phyloP scores from a whole-genome alignment of 2,113 vertebrate genomes.

The Eulacestoma nigropectus region DNA sequence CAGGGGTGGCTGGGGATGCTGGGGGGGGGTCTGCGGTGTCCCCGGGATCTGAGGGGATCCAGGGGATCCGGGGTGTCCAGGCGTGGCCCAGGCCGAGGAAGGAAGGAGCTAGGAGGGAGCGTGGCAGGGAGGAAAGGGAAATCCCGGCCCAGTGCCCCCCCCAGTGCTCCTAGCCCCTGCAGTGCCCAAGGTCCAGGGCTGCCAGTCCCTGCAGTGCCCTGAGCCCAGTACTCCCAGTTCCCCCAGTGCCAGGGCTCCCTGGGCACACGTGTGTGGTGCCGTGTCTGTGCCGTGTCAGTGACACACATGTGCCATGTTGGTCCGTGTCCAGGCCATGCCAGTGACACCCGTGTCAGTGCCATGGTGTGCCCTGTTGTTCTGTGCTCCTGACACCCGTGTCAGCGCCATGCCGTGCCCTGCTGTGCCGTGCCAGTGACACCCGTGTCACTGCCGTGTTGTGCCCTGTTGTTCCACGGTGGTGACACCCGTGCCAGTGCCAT shows the following conservation, averaged over 20 bases:
- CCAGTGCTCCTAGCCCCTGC: not conserved
- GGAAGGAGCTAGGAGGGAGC: not conserved
- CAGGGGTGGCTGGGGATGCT: not conserved
- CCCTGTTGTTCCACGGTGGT: not conserved
- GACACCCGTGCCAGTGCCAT: not conserved
- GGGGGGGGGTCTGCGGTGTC: not conserved
- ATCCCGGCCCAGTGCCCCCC: not conserved
- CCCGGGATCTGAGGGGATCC: not conserved
- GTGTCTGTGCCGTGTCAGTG: not conserved
- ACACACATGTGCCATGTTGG: not conserved
- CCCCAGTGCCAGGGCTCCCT: not conserved
- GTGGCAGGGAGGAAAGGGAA: not conserved
- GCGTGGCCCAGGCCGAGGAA: not conserved
- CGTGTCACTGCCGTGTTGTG: not conserved
- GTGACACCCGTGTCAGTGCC: not conserved
- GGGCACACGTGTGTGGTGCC: no score
- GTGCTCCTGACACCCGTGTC: not conserved
- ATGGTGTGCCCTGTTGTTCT: no score
- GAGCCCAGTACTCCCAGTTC: not conserved
- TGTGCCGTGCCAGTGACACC: fast-evolving
- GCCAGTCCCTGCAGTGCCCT: not conserved
- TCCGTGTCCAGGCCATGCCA: not conserved
- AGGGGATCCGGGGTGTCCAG: not conserved
- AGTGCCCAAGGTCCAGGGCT: not conserved
- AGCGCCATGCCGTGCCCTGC: not conserved